These are phyloP conservation scores for Ptilodon capucinus DNA, from an alignment of 2,888 invertebrate species.

Conservation along the genomic window DNA sequence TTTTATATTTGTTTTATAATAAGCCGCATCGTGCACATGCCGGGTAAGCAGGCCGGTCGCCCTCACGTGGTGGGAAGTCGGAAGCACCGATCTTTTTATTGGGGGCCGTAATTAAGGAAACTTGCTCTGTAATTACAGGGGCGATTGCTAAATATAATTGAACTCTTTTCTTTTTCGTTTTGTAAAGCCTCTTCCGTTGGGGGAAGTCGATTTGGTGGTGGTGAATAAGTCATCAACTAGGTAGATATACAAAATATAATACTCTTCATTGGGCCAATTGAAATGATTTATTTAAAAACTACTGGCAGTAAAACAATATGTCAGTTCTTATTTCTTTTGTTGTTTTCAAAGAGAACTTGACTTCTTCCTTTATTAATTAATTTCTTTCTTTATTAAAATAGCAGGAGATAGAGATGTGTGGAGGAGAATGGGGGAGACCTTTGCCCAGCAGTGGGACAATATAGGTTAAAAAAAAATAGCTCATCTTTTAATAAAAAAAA, in stretches of 20 bases:
- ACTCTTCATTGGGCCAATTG: no score
- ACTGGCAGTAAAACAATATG: no score
- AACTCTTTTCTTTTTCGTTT: constrained; percentile 66
- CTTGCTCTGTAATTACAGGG: constrained; percentile 78
- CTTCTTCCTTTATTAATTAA: no score
- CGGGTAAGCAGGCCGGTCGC: constrained; percentile 50
- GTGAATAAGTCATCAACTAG: background rate
- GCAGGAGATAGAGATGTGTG: no score
- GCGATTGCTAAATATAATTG: constrained; percentile 80
- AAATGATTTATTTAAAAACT: no score
- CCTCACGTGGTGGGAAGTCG: constrained; percentile 76
- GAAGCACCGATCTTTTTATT: constrained; percentile 78
- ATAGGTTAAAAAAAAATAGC: no score
- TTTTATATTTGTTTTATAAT: constrained; percentile 68
- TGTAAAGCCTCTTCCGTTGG: constrained; percentile 49
- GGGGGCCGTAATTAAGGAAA: constrained; percentile 76
- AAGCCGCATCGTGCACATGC: constrained; percentile 75
- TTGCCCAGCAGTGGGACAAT: no score
- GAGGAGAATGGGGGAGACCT: no score
- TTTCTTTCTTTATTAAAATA: no score
- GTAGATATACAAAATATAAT: background rate
- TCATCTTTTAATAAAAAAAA: no score
- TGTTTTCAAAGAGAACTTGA: no score
- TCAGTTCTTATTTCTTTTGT: no score
- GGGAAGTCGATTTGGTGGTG: constrained; percentile 6